Conservation (phyloP, 1,140 invertebrate species). For the Theocolax elegans region DNA sequence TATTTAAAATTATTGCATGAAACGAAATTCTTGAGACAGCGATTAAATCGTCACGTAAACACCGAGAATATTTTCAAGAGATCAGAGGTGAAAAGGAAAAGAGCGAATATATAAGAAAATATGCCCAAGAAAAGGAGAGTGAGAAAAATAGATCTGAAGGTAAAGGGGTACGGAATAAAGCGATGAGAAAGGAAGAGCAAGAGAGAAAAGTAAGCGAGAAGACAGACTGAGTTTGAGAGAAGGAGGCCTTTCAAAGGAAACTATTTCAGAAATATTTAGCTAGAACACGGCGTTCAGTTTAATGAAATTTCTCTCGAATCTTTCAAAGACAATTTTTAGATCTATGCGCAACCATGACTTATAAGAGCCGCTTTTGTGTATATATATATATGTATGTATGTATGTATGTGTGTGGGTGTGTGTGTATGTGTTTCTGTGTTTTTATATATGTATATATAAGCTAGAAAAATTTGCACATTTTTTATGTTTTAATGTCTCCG, state of each 20-base stretch:
- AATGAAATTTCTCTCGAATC: slow-evolving; percentile 13
- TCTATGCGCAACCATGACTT: no score
- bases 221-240: background rate
- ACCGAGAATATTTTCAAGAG: background rate
- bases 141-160: no score
- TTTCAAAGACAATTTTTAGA: background rate
- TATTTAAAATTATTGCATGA: no score
- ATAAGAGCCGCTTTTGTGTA: background rate
- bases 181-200: background rate
- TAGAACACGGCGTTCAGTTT: background rate
- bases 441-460: no score
- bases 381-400: no score
- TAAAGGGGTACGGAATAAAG: no score
- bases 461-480: no score
- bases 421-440: no score
- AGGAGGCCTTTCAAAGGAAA: slow-evolving; percentile 15
- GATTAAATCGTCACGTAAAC: slow-evolving; percentile 15
- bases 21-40: background rate
- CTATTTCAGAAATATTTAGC: slow-evolving; percentile 17
- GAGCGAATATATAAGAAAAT: no score
- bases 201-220: background rate
- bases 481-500: no score
- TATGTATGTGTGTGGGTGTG: no score
- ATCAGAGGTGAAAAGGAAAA: background rate
- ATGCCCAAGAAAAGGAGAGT: no score